Percentiles rank a stretch among this genome's conserved stretches.
phyloP scores from a whole-genome alignment of 2,113 vertebrate species.

The Speoplatyrhinus poulsoni region DNA sequence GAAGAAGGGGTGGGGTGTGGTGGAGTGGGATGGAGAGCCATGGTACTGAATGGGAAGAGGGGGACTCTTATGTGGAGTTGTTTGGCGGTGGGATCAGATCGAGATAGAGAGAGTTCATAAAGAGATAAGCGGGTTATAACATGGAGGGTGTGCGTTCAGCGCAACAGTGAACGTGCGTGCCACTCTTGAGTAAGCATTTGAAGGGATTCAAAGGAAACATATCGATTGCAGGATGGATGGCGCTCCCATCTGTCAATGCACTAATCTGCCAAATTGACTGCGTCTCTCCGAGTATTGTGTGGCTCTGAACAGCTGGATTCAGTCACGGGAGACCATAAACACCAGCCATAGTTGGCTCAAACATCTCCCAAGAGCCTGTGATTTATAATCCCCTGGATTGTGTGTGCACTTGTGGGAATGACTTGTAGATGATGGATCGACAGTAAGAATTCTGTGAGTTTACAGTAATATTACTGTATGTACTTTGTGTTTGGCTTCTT shows the following conservation, averaged over 20 bases:
- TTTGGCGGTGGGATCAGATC: too few relatives aligned
- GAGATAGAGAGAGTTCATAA: too few relatives aligned
- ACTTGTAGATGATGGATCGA: constrained; percentile 44
- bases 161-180: constrained; percentile 11
- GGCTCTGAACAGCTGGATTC: constrained; percentile 66
- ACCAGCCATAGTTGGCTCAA: constrained; percentile 55
- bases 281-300: constrained; percentile 41
- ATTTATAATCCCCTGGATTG: constrained; percentile 69
- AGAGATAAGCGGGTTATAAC: constrained; percentile 5
- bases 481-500: too few relatives aligned
- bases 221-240: constrained; percentile 67
- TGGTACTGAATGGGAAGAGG: constrained; percentile 34
- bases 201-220: constrained; percentile 55
- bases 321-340: constrained; percentile 70
- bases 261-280: constrained; percentile 72
- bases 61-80: constrained; percentile 29
- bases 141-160: constrained; percentile 6
- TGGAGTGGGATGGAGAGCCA: constrained; percentile 12
- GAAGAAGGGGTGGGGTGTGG: background rate
- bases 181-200: constrained; percentile 50
- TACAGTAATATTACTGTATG: too few relatives aligned
- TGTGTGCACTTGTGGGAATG: constrained; percentile 60
- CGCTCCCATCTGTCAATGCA: constrained; percentile 59
- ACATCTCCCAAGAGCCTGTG: constrained; percentile 52
- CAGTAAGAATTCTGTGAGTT: constrained; percentile 7